phyloP scores from a whole-genome alignment of 2,113 vertebrate genomes.

The Cyanocitta stelleri region DNA sequence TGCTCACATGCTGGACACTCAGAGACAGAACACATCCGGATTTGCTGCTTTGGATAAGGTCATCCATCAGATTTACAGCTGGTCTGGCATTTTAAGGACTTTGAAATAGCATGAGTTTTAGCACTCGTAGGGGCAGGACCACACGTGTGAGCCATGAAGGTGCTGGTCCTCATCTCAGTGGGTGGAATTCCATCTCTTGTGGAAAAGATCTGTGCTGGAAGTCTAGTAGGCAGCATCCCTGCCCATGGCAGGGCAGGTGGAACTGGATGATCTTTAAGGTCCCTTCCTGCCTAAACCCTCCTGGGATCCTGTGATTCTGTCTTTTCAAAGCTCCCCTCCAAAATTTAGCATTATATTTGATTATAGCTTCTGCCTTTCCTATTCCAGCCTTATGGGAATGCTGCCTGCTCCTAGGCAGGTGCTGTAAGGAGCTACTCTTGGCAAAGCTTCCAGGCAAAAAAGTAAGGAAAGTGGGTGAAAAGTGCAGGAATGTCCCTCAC shows the following conservation, averaged over 20 bases:
- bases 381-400: neutral
- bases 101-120: neutral
- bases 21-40: neutral
- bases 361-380: neutral
- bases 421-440: neutral
- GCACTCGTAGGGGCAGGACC: rapidly evolving
- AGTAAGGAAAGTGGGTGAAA: neutral
- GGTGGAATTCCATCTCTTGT: neutral
- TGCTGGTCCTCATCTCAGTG: neutral
- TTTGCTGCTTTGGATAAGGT: neutral
- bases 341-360: neutral
- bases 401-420: rapidly evolving
- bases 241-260: neutral
- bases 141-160: neutral
- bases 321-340: neutral
- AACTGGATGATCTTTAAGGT: neutral
- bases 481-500: neutral
- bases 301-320: neutral
- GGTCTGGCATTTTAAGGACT: neutral
- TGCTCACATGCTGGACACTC: neutral
- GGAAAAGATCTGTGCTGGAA: neutral
- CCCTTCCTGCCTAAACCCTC: neutral
- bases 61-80: neutral
- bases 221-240: neutral
- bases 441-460: neutral